phyloP scores from a whole-genome alignment of 2,113 vertebrate species.

The Cettia cetti region DNA sequence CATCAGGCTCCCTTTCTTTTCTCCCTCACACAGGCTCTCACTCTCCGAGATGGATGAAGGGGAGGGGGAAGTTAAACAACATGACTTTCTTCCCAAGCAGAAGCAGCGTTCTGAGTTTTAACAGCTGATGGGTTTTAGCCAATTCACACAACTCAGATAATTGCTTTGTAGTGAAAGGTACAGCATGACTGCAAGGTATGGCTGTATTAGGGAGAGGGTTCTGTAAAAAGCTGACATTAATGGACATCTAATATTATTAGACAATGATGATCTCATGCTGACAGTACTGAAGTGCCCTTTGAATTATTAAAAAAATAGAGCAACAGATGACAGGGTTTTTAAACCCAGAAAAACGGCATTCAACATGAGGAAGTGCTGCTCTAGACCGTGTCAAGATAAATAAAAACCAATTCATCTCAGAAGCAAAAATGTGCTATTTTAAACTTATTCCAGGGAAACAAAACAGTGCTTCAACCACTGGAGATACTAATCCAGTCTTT shows the following conservation, averaged over 20 bases:
- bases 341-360: neutral
- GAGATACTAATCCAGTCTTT: neutral
- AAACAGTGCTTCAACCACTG: neutral
- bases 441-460: neutral
- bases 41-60: neutral
- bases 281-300: neutral
- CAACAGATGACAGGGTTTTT: neutral
- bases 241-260: neutral
- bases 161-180: neutral
- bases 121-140: neutral
- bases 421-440: neutral
- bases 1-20: constrained; percentile 35
- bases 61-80: constrained; percentile 13
- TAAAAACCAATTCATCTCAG: neutral
- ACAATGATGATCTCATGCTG: neutral
- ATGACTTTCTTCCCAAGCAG: constrained; percentile 37
- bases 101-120: constrained; percentile 12
- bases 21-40: neutral
- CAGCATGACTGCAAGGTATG: neutral
- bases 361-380: neutral
- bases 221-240: neutral
- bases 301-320: neutral
- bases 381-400: neutral
- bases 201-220: neutral
- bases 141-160: neutral